phyloP scores from a whole-genome alignment of 2,888 invertebrate species.

The Diabrotica balteata region DNA sequence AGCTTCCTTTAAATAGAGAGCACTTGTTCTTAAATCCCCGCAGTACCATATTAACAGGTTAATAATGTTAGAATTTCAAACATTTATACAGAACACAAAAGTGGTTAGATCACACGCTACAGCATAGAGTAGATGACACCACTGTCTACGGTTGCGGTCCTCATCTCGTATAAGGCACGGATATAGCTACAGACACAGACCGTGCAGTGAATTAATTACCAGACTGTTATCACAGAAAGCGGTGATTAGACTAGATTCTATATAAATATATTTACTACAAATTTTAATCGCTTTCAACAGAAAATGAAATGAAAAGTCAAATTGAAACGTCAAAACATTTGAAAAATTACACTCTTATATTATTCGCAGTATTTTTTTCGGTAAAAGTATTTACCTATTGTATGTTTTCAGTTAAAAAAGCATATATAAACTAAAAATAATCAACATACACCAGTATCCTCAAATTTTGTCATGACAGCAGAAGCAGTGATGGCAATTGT shows the following conservation, averaged over 20 bases:
- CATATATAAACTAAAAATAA: too few species aligned
- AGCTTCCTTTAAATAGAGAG: too few species aligned
- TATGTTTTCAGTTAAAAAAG: too few species aligned
- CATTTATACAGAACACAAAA: slow-evolving; percentile 13
- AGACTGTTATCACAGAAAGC: slow-evolving; percentile 60
- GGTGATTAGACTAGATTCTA: slow-evolving; percentile 56
- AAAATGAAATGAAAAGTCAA: slow-evolving; percentile 14
- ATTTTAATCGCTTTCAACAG: slow-evolving; percentile 26
- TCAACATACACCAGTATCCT: too few species aligned
- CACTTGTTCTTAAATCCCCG: too few species aligned
- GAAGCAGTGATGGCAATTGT: too few species aligned
- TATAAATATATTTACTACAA: slow-evolving; percentile 14
- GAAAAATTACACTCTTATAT: too few species aligned
- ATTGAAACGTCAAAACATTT: neutral
- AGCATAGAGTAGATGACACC: slow-evolving; percentile 12
- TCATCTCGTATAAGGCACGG: slow-evolving; percentile 56
- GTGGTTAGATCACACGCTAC: slow-evolving; percentile 18
- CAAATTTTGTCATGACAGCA: too few species aligned
- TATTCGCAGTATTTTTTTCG: slow-evolving; percentile 3
- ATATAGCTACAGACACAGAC: slow-evolving; percentile 59
- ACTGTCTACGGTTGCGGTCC: slow-evolving; percentile 37
- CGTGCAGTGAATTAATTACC: slow-evolving; percentile 58
- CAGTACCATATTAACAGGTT: neutral
- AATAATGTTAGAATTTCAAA: slow-evolving; percentile 4
- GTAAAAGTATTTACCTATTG: neutral